Evolutionary conservation across 2,888 invertebrate genomes (phyloP), one percentile per base, ranked within the genome.

Genomic region (Dysmachus trigonus): DNA sequence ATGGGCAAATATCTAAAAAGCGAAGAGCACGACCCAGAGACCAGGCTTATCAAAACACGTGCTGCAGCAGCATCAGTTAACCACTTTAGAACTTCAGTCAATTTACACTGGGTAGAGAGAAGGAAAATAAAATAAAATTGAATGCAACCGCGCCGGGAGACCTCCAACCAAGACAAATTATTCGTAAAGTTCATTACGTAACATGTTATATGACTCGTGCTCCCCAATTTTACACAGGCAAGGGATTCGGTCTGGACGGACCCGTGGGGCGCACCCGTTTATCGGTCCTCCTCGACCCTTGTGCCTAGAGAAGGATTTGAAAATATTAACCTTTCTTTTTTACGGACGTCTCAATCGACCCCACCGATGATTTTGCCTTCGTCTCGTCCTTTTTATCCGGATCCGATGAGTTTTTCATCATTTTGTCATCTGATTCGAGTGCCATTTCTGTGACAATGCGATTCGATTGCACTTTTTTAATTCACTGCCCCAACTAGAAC

Each of bases 361-460:
- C 88, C 88, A 88, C 89, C 87, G 89, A 88, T 87, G 89, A 89
- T 47, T 79, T 79, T 31, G 18, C n/a, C 38, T 76, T 76, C 6
- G 35, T 87, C 88, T 89, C 89, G 88, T 87, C 88, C 88, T 83
- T 88, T 87, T 82, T 87, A 81, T 79, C 85, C 86, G 86, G 88
- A 87, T 87, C 87, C 81, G 87, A 86, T 79, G 85, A 87, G 10
- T 41, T 74, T 85, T 72, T 31, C 87, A 88, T 31, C 87, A 88
- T 89, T 86, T 90, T 90, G 72, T 88, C 87, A 88, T 90, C 91
- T 88, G 89, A 89, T 86, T 90, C 90, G 87, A 90, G 90, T 87
- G 90, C 90, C 90, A 90, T 90, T 89, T 87, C 38, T 6, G 30
- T 77, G 35, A 8, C 15, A n/a, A 35, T 15, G 35, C 62, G 30